Evolutionary conservation across 2,888 invertebrate genomes (phyloP), one percentile per base, ranked within the genome.

Genomic region (Auanema sp.): DNA sequence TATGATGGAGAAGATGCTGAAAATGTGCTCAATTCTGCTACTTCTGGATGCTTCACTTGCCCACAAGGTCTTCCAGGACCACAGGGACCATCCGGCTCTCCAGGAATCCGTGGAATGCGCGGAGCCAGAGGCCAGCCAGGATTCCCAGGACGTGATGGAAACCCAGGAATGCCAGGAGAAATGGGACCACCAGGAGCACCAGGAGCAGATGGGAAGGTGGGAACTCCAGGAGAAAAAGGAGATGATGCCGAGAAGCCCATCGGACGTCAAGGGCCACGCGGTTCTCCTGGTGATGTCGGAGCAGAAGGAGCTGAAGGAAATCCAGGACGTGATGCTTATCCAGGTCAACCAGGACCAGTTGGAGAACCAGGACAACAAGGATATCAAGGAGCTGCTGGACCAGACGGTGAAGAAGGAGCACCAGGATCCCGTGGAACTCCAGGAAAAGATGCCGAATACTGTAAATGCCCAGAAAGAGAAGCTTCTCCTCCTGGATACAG

Each of bases 161-260:
- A 72, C 58, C 72, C 72, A 40, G 72, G 72, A 60, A 72, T 70
- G 69, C 73, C 73, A 42, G 74, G 74, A 69, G 74, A 74, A 55
- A 69, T 69, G 61, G 74, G 74, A 63, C 71, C 74, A 55, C 71
- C 71, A 52, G 74, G 74, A 66, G 54, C 71, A 5, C 76, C 79
- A 58, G 79, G 77, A 60, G 49, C 58, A 8, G 76, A 75, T 49
- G 78, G 78, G 58, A 67, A 72, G 50, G 70, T 79, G 44, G 80
- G 80, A 54, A 64, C 67, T 24, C 72, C 74, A 33, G 80, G 80
- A 64, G 69, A 67, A 24, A 72, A 74, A 50, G 80, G 80, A 65
- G 72, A 66, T 44, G 80, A 80, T 50, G 80, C 71, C 50, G 80
- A 80, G 70, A 75, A 74, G 64, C 77, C 78, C 23, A 58, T 80